Evolutionary conservation across 2,113 vertebrate genomes (phyloP), one percentile per base, ranked within the genome.

Genomic region (Clarias batrachus): DNA sequence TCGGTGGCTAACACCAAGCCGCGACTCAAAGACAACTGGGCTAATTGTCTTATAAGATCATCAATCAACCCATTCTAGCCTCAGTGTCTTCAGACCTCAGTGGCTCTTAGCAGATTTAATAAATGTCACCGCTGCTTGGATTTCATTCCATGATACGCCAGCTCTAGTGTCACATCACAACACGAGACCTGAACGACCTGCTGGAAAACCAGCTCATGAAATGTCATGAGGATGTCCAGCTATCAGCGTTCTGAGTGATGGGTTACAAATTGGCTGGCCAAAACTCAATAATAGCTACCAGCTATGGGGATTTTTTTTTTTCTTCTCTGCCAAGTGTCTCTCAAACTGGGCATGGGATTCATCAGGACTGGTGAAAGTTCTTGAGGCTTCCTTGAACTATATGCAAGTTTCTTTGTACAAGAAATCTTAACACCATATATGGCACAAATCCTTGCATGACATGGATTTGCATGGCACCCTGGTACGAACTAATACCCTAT

Each of bases 221-320:
- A 86, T 74, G 66, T 81, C 87, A 70, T 11, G 14, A 82, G 74
- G 59, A 60, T 25, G 30, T 21, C 33, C 62, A 60, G 73, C 65
- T 68, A 33, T 73, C 48, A 11, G 54, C 41, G 21, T 70, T 73
- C 86, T 37, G 83, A 89, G 68, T 83, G 84, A 89, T 83, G 71
- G 66, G 48, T 63, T 82, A 76, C 83, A 87, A 87, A 89, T 87
- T 89, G 83, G 79, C 87, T 85, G 71, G 65, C 25, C 33, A 48
- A 63, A 80, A 48, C 56, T 71, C 21, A 14, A 23, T 71, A 79
- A 85, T 79, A 54, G 82, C 70, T 82, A 81, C 56, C 33, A 71
- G 87, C 27, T 62, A 78, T 78, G 56, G 74, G 37, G 62, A 71
- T 85, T 85, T 89, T 85, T 41, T 41, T 41, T 41, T 41, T n/a